Evolutionary conservation across 37 sponge, comb jelly and placozoan genomes (phyloP), one percentile per base, ranked within the genome.

Genomic region (Beroe forskalii): DNA sequence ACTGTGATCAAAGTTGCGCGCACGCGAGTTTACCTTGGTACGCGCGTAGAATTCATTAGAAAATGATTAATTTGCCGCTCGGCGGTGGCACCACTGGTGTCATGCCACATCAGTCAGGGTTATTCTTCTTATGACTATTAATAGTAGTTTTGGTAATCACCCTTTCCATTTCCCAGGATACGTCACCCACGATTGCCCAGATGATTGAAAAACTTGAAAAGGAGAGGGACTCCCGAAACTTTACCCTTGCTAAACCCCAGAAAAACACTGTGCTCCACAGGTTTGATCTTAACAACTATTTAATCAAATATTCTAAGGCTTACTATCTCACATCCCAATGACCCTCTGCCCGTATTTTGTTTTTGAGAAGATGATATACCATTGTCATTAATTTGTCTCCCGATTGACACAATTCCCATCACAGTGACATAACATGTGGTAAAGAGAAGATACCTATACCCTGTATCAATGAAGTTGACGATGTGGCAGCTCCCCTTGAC

Each of bases 371-470:
- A n/a, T n/a, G n/a, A n/a, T n/a, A n/a, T n/a, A n/a, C n/a, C n/a
- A n/a, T n/a, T n/a, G n/a, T n/a, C n/a, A n/a, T n/a, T n/a, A n/a
- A n/a, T n/a, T n/a, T n/a, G n/a, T n/a, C n/a, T n/a, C n/a, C n/a
- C n/a, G n/a, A n/a, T n/a, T n/a, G n/a, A 23, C 40, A 72, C 20
- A 6, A 37, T 1, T 25, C 27, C 25, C 35, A 3, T 27, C 48
- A 22, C 86, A 80, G 86, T 80, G 86, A 80, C 42, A 80, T 80
- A 32, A 44, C 86, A 9, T 44, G 86, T 20, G 86, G 86, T 6
- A 80, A 80, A 30, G 86, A 80, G 48, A 80, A 80, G 86, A 44
- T 80, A 23, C 86, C 86, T 0, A 80, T 80, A 0, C 86, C 86
- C 31, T 80, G 86, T 42, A 80, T 80, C 6, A 80, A 80, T 38